Evolutionary conservation across 92 coral and sea anemone genomes (phyloP).

Genomic region (Pocillopora grandis): DNA sequence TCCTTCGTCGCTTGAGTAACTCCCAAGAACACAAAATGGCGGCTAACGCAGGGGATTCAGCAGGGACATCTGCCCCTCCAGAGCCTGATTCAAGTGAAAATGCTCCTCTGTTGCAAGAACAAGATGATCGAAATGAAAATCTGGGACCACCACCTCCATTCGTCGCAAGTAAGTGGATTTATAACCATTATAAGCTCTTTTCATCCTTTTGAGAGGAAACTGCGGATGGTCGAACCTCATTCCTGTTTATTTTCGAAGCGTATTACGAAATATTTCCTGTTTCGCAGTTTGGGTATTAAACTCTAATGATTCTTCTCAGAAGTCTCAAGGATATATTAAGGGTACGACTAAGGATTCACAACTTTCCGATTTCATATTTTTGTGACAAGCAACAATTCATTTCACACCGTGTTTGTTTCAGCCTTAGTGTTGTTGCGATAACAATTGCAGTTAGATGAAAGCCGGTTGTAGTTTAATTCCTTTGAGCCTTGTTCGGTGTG

Average conservation of each 20-base stretch:
- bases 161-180: constrained; percentile 54
- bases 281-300: not conserved
- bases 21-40: constrained; percentile 64
- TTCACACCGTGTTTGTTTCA: too few relatives aligned
- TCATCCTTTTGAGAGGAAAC: not conserved
- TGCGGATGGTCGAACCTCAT: not conserved
- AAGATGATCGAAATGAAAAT: constrained; percentile 39
- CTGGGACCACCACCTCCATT: constrained; percentile 82
- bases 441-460: not conserved
- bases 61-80: constrained; percentile 31
- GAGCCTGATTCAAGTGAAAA: constrained; percentile 81
- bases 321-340: not conserved
- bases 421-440: too few relatives aligned
- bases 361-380: not conserved
- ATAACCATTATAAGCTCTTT: not conserved
- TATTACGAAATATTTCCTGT: constrained; percentile 11
- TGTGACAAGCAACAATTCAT: too few relatives aligned
- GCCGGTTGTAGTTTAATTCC: too few relatives aligned
- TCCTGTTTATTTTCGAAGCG: constrained; percentile 19
- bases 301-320: not conserved
- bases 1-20: not conserved
- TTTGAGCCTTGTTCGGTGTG: too few relatives aligned
- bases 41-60: constrained; percentile 49
- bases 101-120: constrained; percentile 85
- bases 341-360: not conserved